These are phyloP conservation scores for Pipistrellus kuhlii DNA, from an alignment of 2,797 vertebrate genomes.

Conservation along the genomic window DNA sequence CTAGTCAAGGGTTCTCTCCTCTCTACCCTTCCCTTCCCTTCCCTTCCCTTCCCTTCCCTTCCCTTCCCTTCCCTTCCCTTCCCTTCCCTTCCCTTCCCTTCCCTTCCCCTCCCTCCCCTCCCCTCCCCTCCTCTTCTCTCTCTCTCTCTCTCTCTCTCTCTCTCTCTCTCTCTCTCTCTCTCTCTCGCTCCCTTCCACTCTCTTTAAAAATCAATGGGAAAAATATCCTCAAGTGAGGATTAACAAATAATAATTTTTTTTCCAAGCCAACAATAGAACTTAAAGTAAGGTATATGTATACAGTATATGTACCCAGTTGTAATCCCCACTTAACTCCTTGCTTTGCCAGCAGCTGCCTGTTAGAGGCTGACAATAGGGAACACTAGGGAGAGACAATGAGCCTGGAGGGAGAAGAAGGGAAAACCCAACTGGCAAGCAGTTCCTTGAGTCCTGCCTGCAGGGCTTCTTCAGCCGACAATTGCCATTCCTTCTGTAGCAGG, in stretches of 20 bases:
- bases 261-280: not conserved
- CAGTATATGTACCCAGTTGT: not conserved
- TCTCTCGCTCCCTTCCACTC: not conserved
- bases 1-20: no score
- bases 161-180: not conserved
- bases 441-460: not conserved
- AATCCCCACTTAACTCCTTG: not conserved
- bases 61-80: no score
- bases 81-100: no score
- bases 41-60: no score
- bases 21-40: no score
- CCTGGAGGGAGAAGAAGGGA: not conserved
- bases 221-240: not conserved
- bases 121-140: no score
- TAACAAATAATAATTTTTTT: not conserved
- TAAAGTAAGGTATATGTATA: not conserved
- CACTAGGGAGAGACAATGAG: not conserved
- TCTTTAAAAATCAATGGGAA: not conserved
- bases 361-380: not conserved
- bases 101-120: no score
- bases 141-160: no score
- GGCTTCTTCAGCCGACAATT: no score
- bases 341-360: not conserved
- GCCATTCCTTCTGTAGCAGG: not conserved
- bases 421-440: no score